Evolutionary conservation across 2,888 invertebrate species (phyloP), one percentile per base, ranked within the genome.

Genomic region (Amiota minor): DNA sequence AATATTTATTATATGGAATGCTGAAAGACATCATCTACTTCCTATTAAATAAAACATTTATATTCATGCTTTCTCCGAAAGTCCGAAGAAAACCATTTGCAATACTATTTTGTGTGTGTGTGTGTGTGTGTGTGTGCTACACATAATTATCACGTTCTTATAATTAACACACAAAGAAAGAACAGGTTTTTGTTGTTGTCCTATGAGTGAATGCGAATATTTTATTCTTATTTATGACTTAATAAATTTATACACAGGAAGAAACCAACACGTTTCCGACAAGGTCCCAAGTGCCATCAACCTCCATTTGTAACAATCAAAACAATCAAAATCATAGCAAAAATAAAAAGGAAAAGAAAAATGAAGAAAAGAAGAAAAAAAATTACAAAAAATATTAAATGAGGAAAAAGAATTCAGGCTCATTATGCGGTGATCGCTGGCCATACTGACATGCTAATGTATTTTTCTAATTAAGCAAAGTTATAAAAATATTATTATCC

Each of bases 381-480:
- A 35, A 6, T n/a, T n/a, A n/a, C 35, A 35, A 3, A 2, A 35
- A 35, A 35, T 35, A 35, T 35, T 35, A 35, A 35, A 35, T 35
- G 35, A 35, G 35, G 6, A 6, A 2, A 6, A 35, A 35, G 6
- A 35, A 35, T 35, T 35, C 53, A 50, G 53, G 14, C 53, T 50
- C 53, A 20, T 35, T 35, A 35, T 35, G 35, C 2, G 35, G 35
- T 35, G 35, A 35, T 35, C 59, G 16, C 55, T 71, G 61, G 59
- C 35, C 35, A 35, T 35, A 59, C 16, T 11, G 61, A n/a, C 65
- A 70, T 71, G 82, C 79, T 85, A 84, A 85, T 85, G 83, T 83
- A 76, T 78, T 85, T 84, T 81, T 79, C 85, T 84, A 84, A 84
- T 84, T 84, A 83, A 84, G 81, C 73, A 74, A 70, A 77, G 80